A percentile compares a stretch with the other conserved stretches of the same genome.
Conservation (phyloP, 2,888 invertebrate genomes). For the Sphaerophoria rueppellii region DNA sequence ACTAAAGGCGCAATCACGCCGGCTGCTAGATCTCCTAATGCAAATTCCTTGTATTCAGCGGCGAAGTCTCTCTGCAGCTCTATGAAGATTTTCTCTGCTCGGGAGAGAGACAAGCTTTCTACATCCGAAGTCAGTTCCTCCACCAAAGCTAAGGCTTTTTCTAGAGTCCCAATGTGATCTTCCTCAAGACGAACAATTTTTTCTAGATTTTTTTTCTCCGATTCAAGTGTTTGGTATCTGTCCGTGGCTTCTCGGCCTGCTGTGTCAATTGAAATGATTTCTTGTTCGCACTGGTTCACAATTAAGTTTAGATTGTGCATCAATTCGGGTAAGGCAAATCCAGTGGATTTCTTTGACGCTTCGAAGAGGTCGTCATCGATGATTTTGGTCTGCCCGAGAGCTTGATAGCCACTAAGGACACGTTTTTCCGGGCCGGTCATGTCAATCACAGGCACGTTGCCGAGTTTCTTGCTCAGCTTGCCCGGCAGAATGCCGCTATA, state of each 20-base stretch:
- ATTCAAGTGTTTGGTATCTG: conserved; percentile 89
- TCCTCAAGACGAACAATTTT: conserved; percentile 88
- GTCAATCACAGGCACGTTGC: conserved; percentile 98
- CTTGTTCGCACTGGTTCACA: conserved; percentile 96
- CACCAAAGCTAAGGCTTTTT: conserved; percentile 87
- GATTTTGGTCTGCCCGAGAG: conserved; percentile 87
- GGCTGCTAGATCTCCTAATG: conserved; percentile 91
- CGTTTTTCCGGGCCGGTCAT: conserved; percentile 98
- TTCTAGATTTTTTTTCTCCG: conserved; percentile 89
- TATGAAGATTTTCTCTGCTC: conserved; percentile 81
- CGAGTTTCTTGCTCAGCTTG: conserved; percentile 85
- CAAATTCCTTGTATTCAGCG: conserved; percentile 92
- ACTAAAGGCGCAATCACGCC: conserved; percentile 92
- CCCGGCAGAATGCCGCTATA: conserved; percentile 37
- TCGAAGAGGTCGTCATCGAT: conserved; percentile 85
- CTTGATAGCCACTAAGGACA: conserved; percentile 96
- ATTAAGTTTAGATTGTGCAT: conserved; percentile 95
- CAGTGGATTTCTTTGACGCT: conserved; percentile 85
- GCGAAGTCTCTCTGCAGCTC: conserved; percentile 85
- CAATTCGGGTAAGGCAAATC: conserved; percentile 93
- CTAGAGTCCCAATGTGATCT: conserved; percentile 87
- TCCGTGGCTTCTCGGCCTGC: conserved; percentile 89
- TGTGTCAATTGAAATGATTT: conserved; percentile 93
- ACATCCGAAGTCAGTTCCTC: conserved; percentile 83
- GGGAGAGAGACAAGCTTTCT: conserved; percentile 80